A percentile compares a stretch with the other conserved stretches of the same genome.
Evolutionary conservation across 2,113 vertebrate genomes (phyloP).

Genomic region (Lates calcarifer): DNA sequence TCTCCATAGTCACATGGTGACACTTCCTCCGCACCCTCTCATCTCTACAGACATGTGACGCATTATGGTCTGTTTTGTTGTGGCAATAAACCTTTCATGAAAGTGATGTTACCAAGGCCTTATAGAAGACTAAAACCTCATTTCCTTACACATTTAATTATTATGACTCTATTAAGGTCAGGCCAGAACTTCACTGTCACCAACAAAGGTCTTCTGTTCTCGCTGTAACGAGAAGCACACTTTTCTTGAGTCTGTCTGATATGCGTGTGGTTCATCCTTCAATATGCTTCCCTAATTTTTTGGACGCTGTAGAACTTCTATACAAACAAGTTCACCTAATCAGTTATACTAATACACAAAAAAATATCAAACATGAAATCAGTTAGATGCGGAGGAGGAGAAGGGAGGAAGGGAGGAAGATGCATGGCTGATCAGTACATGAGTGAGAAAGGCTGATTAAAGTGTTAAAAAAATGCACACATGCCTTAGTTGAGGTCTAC

Average conservation of each 20-base stretch:
- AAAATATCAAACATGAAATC: background rate
- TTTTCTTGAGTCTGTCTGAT: slow-evolving; percentile 15
- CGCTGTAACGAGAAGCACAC: slow-evolving; percentile 34
- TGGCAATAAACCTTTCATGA: slow-evolving; percentile 17
- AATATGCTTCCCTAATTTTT: slow-evolving; percentile 5
- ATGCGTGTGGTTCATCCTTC: slow-evolving; percentile 4
- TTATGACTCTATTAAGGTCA: slow-evolving; percentile 31
- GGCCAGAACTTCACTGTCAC: slow-evolving; percentile 17
- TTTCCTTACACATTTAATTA: slow-evolving; percentile 42
- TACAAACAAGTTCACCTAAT: slow-evolving; percentile 13
- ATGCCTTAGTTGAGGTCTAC: slow-evolving; percentile 82
- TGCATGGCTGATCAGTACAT: background rate
- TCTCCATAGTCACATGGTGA: slow-evolving; percentile 20
- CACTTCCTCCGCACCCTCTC: slow-evolving; percentile 25
- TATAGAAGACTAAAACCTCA: slow-evolving; percentile 31
- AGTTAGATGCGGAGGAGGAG: slow-evolving; percentile 4
- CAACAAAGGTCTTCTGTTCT: slow-evolving; percentile 32
- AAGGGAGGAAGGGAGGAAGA: background rate
- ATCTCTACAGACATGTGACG: slow-evolving; percentile 44
- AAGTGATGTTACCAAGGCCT: slow-evolving; percentile 19
- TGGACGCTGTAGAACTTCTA: background rate
- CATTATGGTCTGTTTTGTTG: slow-evolving; percentile 55
- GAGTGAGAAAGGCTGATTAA: slow-evolving; percentile 4
- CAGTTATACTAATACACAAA: background rate
- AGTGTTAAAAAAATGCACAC: slow-evolving; percentile 53